These are phyloP conservation scores for Stenolophus ochropezus DNA, from an alignment of 2,888 invertebrate genomes.

Conservation along the genomic window DNA sequence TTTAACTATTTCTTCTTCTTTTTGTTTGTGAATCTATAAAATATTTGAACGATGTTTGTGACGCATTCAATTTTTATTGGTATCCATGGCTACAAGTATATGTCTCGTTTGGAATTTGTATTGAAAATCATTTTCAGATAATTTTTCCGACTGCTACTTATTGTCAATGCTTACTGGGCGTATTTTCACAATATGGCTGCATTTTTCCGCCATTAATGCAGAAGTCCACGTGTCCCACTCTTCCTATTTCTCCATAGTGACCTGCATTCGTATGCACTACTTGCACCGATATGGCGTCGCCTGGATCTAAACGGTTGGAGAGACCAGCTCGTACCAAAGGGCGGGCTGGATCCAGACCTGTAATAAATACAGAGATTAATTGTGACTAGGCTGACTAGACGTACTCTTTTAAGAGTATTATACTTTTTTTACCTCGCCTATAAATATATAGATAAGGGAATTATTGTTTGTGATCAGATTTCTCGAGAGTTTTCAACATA, in stretches of 20 bases:
- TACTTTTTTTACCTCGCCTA: too few relatives aligned
- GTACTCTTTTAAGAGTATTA: too few relatives aligned
- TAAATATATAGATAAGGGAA: too few relatives aligned
- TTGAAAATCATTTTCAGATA: neutral
- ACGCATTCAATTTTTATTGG: neutral
- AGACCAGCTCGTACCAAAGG: conserved; percentile 81
- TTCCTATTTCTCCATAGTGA: conserved; percentile 84
- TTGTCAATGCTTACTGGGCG: conserved; percentile 76
- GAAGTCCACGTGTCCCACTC: conserved; percentile 86
- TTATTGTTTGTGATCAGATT: too few relatives aligned
- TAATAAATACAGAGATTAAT: too few relatives aligned
- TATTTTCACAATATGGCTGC: conserved; percentile 85
- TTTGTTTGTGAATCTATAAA: too few relatives aligned
- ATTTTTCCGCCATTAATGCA: conserved; percentile 86
- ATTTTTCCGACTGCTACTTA: neutral
- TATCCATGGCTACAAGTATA: neutral
- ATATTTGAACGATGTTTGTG: too few relatives aligned
- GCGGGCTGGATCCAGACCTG: conserved; percentile 84
- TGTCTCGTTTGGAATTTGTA: neutral
- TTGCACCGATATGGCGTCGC: conserved; percentile 86
- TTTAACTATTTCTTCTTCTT: too few relatives aligned
- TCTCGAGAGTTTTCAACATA: too few relatives aligned
- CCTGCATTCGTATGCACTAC: conserved; percentile 88
- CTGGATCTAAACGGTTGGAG: conserved; percentile 80
- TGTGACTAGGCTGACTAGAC: too few relatives aligned